Evolutionary conservation across 92 coral and sea anemone species (phyloP).

Genomic region (Anthopleura xanthogrammica): DNA sequence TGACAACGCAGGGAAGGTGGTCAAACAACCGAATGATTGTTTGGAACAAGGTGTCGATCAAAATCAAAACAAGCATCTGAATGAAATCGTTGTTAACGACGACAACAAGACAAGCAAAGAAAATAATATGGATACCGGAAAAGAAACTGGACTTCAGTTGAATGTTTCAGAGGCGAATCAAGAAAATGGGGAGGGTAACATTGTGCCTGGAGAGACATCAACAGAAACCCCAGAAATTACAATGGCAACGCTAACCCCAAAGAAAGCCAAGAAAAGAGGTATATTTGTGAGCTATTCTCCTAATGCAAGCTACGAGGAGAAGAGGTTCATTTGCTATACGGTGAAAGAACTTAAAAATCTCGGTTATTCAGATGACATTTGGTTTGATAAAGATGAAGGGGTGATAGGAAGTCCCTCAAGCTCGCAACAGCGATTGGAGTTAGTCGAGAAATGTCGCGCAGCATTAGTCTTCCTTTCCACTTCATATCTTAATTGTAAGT

Average conservation of each 20-base stretch:
- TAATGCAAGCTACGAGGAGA: slow-evolving; percentile 74
- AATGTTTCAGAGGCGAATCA: slow-evolving; percentile 1
- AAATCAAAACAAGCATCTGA: slow-evolving; percentile 19
- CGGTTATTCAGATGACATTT: slow-evolving; percentile 90
- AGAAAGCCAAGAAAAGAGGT: slow-evolving; percentile 72
- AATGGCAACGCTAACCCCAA: slow-evolving; percentile 43
- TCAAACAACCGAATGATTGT: slow-evolving; percentile 21
- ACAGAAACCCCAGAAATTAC: neutral
- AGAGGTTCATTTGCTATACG: slow-evolving; percentile 75
- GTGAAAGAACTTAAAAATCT: slow-evolving; percentile 78
- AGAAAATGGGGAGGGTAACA: slow-evolving; percentile 2
- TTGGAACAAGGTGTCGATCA: slow-evolving; percentile 1
- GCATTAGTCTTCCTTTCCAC: slow-evolving; percentile 77
- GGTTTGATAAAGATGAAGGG: slow-evolving; percentile 94
- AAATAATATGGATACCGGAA: neutral
- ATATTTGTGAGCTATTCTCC: slow-evolving; percentile 89
- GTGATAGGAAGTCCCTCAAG: slow-evolving; percentile 53
- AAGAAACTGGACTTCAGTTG: slow-evolving; percentile 1
- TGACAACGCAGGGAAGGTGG: neutral
- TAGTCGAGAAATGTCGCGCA: slow-evolving; percentile 90
- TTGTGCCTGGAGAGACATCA: neutral
- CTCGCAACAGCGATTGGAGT: slow-evolving; percentile 80
- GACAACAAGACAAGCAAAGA: neutral
- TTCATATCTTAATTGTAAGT: slow-evolving; percentile 58
- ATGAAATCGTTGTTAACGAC: slow-evolving; percentile 16